Evolutionary conservation across 2,797 vertebrate genomes (phyloP), one percentile per base, ranked within the genome.

Genomic region (Coluber constrictor): DNA sequence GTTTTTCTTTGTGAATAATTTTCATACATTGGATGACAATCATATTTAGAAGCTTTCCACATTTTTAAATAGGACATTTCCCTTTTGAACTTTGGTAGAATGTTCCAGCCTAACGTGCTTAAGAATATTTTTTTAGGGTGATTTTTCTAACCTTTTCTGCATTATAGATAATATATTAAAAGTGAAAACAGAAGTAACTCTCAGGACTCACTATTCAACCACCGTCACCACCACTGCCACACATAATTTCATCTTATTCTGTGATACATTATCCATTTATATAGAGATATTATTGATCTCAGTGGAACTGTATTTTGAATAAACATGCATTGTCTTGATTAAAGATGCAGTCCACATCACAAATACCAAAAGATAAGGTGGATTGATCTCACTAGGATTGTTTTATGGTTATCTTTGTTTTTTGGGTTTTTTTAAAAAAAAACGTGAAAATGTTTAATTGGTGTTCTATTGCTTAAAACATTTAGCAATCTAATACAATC

Each of bases 11-110:
- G 97, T 97, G 97, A 97, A 97, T 97, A 97, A 97, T 97, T 98
- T 97, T 97, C 97, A 98, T 98, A 98, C 98, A 98, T 98, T 97
- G 96, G 98, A 98, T 98, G 98, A 98, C 98, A 98, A 98, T 98
- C 98, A 98, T 98, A 97, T 97, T 98, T 98, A 98, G 98, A 98
- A 97, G 96, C 96, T 97, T 97, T 98, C 98, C 97, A 97, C 97
- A 97, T 97, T 93, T 98, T 98, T 97, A 97, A 98, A 98, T 96
- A 97, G 98, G 98, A 97, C 97, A 94, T 97, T 96, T 96, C 97
- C 98, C 96, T 98, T 98, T 97, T 98, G 87, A 97, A 97, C 96
- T 97, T 94, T 7, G 63, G 95, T 1, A 94, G 97, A 95, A 97
- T 95, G 92, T 0, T 87, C 92, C 94, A 5, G 89, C 93, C 90